A percentile compares a stretch with the other conserved stretches of the same genome.
phyloP scores from a whole-genome alignment of 1,140 invertebrate species.

The Diorhabda sublineata region DNA sequence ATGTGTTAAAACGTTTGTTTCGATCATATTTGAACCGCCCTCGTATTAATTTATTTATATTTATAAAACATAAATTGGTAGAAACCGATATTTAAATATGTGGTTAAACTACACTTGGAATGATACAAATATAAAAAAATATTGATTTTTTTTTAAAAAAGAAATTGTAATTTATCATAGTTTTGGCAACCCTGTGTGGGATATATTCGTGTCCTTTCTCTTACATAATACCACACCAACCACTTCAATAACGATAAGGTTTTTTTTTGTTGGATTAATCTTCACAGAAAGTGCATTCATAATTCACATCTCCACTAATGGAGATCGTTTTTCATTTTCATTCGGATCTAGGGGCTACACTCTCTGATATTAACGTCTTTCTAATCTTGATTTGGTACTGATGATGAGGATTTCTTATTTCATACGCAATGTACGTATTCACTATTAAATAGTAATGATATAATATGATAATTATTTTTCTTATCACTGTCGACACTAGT shows the following conservation, averaged over 20 bases:
- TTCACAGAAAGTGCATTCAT: conserved; percentile 46
- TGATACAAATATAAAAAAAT: too few species aligned
- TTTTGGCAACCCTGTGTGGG: neutral
- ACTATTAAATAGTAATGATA: too few species aligned
- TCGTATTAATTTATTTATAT: too few species aligned
- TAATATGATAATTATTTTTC: too few species aligned
- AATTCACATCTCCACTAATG: conserved; percentile 46
- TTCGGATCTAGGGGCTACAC: neutral
- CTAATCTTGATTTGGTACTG: neutral
- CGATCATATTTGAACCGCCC: too few species aligned
- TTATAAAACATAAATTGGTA: too few species aligned
- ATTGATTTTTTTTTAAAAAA: too few species aligned
- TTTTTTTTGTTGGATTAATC: conserved; percentile 45
- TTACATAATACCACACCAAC: conserved; percentile 35
- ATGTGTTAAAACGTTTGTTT: too few species aligned
- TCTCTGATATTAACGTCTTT: neutral
- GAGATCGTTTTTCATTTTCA: conserved; percentile 42
- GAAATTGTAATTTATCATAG: neutral
- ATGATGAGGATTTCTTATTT: conserved; percentile 1
- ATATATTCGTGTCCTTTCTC: conserved; percentile 26
- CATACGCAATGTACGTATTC: neutral
- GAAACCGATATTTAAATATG: too few species aligned
- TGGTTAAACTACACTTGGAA: too few species aligned
- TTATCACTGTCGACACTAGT: too few species aligned
- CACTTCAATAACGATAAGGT: conserved; percentile 36